Percentiles rank a stretch among this genome's conserved stretches.
phyloP scores from a whole-genome alignment of 2,797 vertebrate species.

The Protonibea diacanthus region DNA sequence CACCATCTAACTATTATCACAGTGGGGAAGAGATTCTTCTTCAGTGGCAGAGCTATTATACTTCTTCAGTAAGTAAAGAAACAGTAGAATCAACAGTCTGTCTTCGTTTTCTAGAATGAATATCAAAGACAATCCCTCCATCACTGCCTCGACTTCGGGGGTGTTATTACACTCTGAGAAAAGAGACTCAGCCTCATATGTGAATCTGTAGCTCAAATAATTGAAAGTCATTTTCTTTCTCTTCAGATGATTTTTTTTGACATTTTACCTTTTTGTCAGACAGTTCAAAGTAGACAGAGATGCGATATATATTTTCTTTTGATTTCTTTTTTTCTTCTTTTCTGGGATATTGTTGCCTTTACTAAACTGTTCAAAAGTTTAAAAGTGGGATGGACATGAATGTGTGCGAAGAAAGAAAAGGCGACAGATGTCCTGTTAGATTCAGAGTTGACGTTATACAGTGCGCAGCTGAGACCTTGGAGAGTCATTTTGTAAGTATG shows the following conservation, averaged over 20 bases:
- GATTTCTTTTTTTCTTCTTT: neutral
- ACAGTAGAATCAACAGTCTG: constrained; percentile 13
- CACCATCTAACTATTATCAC: constrained; percentile 42
- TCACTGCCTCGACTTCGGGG: constrained; percentile 33
- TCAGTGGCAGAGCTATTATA: constrained; percentile 4
- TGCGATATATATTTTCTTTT: constrained; percentile 11
- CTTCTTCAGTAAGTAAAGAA: neutral
- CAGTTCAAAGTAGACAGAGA: constrained; percentile 15
- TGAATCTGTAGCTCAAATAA: constrained; percentile 24
- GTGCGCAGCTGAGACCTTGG: neutral
- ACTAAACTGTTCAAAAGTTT: constrained; percentile 1
- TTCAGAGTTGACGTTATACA: neutral
- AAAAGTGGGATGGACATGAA: neutral
- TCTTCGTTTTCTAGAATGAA: constrained; percentile 32
- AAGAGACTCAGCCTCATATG: neutral
- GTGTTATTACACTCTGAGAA: neutral
- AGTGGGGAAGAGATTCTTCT: constrained; percentile 8
- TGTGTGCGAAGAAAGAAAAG: neutral
- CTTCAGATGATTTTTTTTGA: constrained; percentile 21
- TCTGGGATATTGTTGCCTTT: neutral
- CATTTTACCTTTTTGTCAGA: constrained; percentile 19
- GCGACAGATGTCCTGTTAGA: neutral
- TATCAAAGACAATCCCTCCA: constrained; percentile 9
- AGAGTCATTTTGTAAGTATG: neutral
- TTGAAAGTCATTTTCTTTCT: constrained; percentile 43